phyloP scores from a whole-genome alignment of 2,113 vertebrate genomes.

The Pseudorhombus dupliciocellatus region DNA sequence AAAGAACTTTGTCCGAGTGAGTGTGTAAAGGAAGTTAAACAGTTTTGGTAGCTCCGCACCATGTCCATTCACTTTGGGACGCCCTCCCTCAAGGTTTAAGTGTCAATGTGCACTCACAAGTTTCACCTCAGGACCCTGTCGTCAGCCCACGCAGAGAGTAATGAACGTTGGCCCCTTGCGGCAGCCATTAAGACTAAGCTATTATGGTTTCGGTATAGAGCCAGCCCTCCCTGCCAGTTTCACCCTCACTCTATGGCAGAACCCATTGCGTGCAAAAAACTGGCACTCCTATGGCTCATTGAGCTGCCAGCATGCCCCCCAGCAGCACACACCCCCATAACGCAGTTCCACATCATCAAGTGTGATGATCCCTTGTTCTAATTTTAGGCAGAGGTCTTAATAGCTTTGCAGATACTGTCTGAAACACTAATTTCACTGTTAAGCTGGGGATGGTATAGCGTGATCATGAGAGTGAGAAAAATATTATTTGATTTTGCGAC shows the following conservation, averaged over 20 bases:
- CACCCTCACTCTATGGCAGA: conserved; percentile 61
- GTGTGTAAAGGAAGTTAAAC: conserved; percentile 26
- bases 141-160: conserved; percentile 63
- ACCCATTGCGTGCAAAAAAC: conserved; percentile 67
- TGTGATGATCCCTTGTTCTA: conserved; percentile 77
- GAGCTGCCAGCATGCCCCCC: conserved; percentile 69
- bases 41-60: conserved; percentile 16
- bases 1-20: neutral
- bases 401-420: conserved; percentile 69
- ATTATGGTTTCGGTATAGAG: conserved; percentile 65
- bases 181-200: conserved; percentile 71
- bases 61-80: conserved; percentile 28
- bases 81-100: conserved; percentile 30
- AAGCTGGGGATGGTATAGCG: conserved; percentile 7
- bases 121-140: conserved; percentile 44
- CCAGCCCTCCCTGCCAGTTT: conserved; percentile 62
- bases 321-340: conserved; percentile 70
- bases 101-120: conserved; percentile 20
- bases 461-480: neutral
- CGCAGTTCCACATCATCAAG: conserved; percentile 80
- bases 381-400: conserved; percentile 78
- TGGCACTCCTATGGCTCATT: conserved; percentile 75
- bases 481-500: neutral
- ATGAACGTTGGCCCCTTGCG: conserved; percentile 66
- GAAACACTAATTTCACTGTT: conserved; percentile 50